Evolutionary conservation across 1,140 invertebrate species (phyloP), one percentile per base, ranked within the genome.

Genomic region (Hylaeus anthracinus): DNA sequence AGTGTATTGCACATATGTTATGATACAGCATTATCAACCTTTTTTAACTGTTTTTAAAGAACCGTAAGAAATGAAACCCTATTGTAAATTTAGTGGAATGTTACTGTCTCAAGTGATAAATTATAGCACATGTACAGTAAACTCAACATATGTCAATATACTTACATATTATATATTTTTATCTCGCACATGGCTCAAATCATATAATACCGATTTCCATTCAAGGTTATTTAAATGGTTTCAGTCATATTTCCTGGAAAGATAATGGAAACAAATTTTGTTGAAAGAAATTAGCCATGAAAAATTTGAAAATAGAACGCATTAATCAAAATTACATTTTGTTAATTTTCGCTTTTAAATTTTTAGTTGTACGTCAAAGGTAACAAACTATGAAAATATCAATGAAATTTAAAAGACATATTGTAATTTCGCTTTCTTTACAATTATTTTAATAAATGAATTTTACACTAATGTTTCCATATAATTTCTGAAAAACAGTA

Each of bases 71-170:
- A 73, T 65, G n/a, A 26, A 65, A 9, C 26, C 53, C 39, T 41
- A 74, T 39, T 14, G 43, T 37, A 53, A 72, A 55, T 0, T 41
- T 58, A 55, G 55, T 70, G 74, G 74, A 82, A 82, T 82, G 74
- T 82, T 78, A 77, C 66, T 71, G 55, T 53, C 37, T 2, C 4
- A 15, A 69, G 10, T 43, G 26, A 53, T 51, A 77, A 51, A 75
- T 8, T 37, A 53, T 53, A 69, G 9, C n/a, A 61, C 39, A 39
- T 26, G 43, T 72, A 63, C 51, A 39, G 6, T 3, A 26, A 70
- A 70, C 55, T 61, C 26, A 61, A 61, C 37, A 74, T 39, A 65
- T 56, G 12, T 15, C 26, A 26, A 26, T 26, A 26, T 26, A 26
- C 26, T 26, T 26, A 26, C 26, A 26, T 26, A 26, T 26, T 26